Conservation (phyloP, 2,888 invertebrate species). For the Miltochrista miniata region DNA sequence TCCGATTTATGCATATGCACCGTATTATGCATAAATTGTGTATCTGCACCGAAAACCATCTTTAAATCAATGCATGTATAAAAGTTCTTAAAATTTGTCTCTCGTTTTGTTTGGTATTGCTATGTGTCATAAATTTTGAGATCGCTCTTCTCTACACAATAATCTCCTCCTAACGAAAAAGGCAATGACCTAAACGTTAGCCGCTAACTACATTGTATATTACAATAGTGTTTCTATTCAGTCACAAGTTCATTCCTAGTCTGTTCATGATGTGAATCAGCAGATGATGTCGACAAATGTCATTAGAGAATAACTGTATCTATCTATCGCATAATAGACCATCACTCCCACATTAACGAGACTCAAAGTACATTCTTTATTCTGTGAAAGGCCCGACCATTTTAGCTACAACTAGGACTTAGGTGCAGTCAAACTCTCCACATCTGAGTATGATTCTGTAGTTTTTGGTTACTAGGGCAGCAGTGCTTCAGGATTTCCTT, state of each 20-base stretch:
- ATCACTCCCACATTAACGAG: background rate
- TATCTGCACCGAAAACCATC: too few species aligned
- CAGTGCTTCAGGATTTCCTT: too few species aligned
- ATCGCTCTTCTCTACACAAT: background rate
- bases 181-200: constrained; percentile 3
- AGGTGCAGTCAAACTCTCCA: too few species aligned
- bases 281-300: background rate
- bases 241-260: constrained; percentile 1
- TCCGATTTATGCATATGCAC: too few species aligned
- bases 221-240: constrained; percentile 2
- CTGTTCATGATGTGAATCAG: background rate
- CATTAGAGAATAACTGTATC: background rate
- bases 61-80: too few species aligned
- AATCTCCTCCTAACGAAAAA: background rate
- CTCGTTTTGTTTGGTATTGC: background rate
- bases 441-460: too few species aligned
- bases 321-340: background rate
- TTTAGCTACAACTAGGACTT: too few species aligned
- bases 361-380: background rate
- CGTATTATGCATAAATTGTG: too few species aligned
- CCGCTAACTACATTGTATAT: constrained; percentile 1
- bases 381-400: too few species aligned
- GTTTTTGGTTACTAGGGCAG: too few species aligned
- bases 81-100: background rate
- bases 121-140: too few species aligned